Evolutionary conservation across 1,140 invertebrate species (phyloP).

Genomic region (Rhopalosiphum padi): DNA sequence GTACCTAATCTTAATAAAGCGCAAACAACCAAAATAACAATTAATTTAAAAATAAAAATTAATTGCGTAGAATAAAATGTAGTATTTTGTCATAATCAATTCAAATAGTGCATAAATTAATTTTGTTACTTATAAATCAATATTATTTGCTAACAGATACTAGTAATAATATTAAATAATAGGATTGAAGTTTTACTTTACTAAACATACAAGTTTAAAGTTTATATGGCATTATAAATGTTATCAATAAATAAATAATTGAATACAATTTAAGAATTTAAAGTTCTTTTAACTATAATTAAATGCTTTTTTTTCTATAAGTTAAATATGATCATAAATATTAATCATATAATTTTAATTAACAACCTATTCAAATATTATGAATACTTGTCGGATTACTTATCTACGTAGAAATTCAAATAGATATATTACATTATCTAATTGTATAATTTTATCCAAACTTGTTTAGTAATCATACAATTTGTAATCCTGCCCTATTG

Average conservation of each 20-base stretch:
- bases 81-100: background rate
- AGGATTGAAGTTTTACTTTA: background rate
- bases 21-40: background rate
- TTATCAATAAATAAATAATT: slow-evolving; percentile 12
- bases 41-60: background rate
- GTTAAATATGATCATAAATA: background rate
- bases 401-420: background rate
- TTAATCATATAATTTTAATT: background rate
- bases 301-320: background rate
- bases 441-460: background rate
- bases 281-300: background rate
- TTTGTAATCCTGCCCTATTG: slow-evolving; percentile 43
- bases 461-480: slow-evolving; percentile 4
- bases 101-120: background rate
- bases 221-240: background rate
- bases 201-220: background rate
- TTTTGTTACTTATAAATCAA: background rate
- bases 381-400: background rate
- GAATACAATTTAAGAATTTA: background rate
- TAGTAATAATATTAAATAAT: background rate
- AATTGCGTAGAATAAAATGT: background rate
- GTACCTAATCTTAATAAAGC: background rate
- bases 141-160: background rate
- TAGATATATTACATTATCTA: background rate
- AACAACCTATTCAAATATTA: slow-evolving; percentile 12